Base-by-base conservation (phyloP, 1,140 invertebrate genomes). In the Drosophila pseudoananassae region DNA sequence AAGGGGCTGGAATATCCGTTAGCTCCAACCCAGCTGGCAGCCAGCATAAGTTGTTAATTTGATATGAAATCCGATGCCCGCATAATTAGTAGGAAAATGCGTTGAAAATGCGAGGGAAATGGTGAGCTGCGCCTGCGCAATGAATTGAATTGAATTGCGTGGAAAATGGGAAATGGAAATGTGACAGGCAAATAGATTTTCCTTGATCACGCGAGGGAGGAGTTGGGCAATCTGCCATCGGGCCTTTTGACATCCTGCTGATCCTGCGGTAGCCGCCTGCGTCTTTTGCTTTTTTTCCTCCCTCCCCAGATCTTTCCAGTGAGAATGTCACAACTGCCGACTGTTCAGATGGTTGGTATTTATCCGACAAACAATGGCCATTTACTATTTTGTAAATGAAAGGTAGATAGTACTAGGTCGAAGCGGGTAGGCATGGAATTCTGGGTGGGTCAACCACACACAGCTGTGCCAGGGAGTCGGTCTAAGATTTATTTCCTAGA, bases 31-130 rank as follows among this genome's bases (percentile, higher is more conserved):
- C 81, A 87, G 82, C 82, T 85, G 82, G 82, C 78, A 68, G 43
- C 82, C 82, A 87, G 82, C 82, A 85, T 87, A 87, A 87, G 65
- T 81, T 81, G 77, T 49, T 56, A 76, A 81, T 68, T 69, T 66
- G 78, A 72, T 76, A 68, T 56, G 73, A 68, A 75, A 76, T 75
- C 61, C 53, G 72, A 76, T 17, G 61, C 82, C 82, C 82, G 82
- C 82, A 85, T 85, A 74, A 87, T 82, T 87, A 50, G 20, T 40
- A 71, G 47, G 64, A 71, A 85, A 87, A 82, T 45, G 73, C 38
- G 57, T 65, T 38, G 40, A 64, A 75, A 70, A 50, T 36, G 12
- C 15, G 45, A 36, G 53, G 46, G 43, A 58, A 56, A 49, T 46
- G 43, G 45, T 43, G 78, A 45, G 52, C 43, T 43, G 71, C 64